Percentiles rank a stretch among this genome's conserved stretches.
Evolutionary conservation across 92 coral and sea anemone species (phyloP).

Genomic region (Zoanthus sansibaricus): DNA sequence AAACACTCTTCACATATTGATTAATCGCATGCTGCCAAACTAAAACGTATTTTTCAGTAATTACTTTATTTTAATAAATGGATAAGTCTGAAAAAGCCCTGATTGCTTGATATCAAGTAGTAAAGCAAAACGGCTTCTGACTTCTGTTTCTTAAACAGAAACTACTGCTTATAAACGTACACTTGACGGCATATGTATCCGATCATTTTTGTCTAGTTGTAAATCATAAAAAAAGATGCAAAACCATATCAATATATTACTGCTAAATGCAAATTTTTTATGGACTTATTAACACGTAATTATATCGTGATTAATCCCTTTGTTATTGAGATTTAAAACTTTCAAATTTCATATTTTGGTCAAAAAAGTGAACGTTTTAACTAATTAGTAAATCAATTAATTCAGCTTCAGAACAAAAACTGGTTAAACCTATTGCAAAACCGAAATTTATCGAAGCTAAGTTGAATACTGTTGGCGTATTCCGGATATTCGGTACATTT

Average conservation of each 20-base stretch:
- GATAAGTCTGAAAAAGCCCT: background rate
- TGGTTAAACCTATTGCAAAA: too few relatives aligned
- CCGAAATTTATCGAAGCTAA: too few relatives aligned
- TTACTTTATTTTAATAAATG: background rate
- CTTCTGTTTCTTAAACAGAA: background rate
- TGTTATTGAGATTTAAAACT: background rate
- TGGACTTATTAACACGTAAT: background rate
- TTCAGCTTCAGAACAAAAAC: too few relatives aligned
- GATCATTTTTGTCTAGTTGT: too few relatives aligned
- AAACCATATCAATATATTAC: background rate
- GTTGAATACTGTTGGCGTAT: too few relatives aligned
- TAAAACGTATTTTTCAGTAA: background rate
- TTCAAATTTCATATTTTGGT: background rate
- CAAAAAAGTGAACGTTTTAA: background rate
- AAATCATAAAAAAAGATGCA: too few relatives aligned
- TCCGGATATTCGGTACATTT: too few relatives aligned
- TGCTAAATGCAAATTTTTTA: background rate
- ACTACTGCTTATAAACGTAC: too few relatives aligned
- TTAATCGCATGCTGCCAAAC: background rate
- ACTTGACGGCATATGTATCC: too few relatives aligned
- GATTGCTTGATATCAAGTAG: background rate
- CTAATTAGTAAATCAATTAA: too few relatives aligned
- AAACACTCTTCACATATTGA: background rate
- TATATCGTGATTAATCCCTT: background rate
- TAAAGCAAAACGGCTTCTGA: background rate